Conservation (phyloP, 2,888 invertebrate species). For the Perizoma flavofasciatum region DNA sequence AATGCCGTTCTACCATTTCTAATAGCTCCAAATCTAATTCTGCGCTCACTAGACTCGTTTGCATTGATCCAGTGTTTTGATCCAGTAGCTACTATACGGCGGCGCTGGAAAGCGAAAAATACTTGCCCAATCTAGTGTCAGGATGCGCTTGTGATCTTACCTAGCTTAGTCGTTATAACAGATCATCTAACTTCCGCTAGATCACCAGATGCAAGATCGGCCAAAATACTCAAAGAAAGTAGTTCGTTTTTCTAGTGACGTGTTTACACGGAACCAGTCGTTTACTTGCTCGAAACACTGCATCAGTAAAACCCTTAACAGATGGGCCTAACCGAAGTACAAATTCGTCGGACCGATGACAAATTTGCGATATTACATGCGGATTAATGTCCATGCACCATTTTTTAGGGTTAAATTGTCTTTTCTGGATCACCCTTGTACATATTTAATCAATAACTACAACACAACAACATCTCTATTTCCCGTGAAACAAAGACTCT, state of each 20-base stretch:
- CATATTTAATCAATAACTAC: conserved; percentile 32
- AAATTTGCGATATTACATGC: conserved; percentile 83
- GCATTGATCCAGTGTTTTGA: conserved; percentile 5
- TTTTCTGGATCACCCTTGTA: conserved; percentile 65
- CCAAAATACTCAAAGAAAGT: too few species aligned
- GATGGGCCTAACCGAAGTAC: conserved; percentile 60
- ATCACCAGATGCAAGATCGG: too few species aligned
- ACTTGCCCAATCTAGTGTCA: neutral
- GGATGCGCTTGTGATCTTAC: too few species aligned
- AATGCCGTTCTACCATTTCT: conserved; percentile 53
- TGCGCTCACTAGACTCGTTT: conserved; percentile 39
- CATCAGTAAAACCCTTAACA: conserved; percentile 54
- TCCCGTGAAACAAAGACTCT: conserved; percentile 38
- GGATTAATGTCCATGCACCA: conserved; percentile 81
- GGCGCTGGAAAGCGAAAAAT: neutral
- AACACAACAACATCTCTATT: conserved; percentile 42
- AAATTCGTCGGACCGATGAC: conserved; percentile 73
- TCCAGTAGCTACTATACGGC: neutral
- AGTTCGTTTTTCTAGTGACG: too few species aligned
- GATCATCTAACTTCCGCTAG: too few species aligned
- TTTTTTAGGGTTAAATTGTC: conserved; percentile 84
- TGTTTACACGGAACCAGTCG: neutral
- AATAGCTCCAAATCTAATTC: conserved; percentile 74
- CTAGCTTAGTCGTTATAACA: too few species aligned
- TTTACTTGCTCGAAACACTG: conserved; percentile 2